Evolutionary conservation across 2,113 vertebrate species (phyloP).

Genomic region (Leptodactylus fuscus): DNA sequence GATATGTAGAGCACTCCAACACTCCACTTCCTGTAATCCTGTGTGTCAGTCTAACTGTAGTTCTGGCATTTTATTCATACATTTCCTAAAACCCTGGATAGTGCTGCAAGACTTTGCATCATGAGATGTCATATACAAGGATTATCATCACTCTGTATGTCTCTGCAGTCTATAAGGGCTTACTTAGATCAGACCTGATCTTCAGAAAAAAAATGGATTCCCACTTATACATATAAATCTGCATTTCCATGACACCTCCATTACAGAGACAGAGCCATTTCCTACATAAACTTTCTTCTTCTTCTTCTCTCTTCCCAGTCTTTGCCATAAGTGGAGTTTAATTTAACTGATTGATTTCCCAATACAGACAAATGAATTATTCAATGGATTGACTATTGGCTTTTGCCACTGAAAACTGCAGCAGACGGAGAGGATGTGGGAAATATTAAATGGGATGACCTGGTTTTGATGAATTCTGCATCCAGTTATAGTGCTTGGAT

Average conservation of each 20-base stretch:
- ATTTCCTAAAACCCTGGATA: neutral
- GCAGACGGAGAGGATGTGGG: neutral
- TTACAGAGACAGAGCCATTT: neutral
- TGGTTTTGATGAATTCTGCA: neutral
- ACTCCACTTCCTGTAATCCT: neutral
- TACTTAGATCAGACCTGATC: too few relatives aligned
- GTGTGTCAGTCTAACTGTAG: neutral
- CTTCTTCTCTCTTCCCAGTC: neutral
- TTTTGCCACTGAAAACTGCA: neutral
- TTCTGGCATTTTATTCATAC: neutral
- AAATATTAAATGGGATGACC: neutral
- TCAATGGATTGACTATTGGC: slow-evolving; percentile 12
- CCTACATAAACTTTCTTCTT: neutral
- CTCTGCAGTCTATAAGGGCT: too few relatives aligned
- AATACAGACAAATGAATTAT: slow-evolving; percentile 13
- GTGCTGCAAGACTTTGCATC: too few relatives aligned
- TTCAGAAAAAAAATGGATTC: neutral
- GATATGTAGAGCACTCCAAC: neutral
- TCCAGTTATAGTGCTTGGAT: neutral
- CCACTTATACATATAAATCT: neutral
- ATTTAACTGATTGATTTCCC: slow-evolving; percentile 8
- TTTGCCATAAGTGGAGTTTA: slow-evolving; percentile 7
- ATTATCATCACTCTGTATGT: too few relatives aligned
- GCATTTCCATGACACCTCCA: neutral
- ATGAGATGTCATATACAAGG: too few relatives aligned